Percentiles rank a stretch among this genome's conserved stretches.
phyloP scores from a whole-genome alignment of 2,113 vertebrate genomes.

The Pomatorhinus ruficollis region DNA sequence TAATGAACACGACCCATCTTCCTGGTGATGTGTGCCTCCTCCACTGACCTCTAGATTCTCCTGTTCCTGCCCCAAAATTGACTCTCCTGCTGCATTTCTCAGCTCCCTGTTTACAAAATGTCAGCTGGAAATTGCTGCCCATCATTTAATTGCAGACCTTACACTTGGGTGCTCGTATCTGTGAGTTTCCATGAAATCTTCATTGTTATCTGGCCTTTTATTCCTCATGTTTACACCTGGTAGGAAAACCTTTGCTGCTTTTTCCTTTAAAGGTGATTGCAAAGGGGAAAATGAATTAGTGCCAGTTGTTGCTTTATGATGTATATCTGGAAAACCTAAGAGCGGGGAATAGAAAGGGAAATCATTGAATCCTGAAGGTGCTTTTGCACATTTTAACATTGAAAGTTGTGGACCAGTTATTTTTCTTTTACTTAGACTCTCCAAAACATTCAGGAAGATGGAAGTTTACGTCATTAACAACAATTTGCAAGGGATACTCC shows the following conservation, averaged over 20 bases:
- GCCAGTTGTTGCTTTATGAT: constrained; percentile 6
- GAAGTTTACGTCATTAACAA: neutral
- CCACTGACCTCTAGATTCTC: neutral
- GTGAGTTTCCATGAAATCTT: constrained; percentile 33
- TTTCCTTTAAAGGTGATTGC: constrained; percentile 11
- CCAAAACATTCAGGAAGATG: neutral
- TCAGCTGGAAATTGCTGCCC: constrained; percentile 19
- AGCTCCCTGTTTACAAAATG: neutral
- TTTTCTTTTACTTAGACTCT: neutral
- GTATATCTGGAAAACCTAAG: neutral
- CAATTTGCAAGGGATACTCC: neutral
- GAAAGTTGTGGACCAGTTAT: neutral
- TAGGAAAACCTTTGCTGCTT: neutral
- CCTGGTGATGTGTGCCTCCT: neutral
- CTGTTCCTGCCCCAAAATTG: neutral
- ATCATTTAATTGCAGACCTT: neutral
- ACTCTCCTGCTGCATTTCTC: neutral
- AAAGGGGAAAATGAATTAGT: constrained; percentile 54
- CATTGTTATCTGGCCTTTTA: constrained; percentile 39
- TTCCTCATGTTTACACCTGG: neutral
- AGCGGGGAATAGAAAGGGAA: accelerated
- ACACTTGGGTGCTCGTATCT: neutral
- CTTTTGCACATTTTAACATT: neutral
- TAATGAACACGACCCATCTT: neutral
- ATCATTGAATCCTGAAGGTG: neutral